phyloP scores from a whole-genome alignment of 2,113 vertebrate species.

The Diphyllodes magnificus region DNA sequence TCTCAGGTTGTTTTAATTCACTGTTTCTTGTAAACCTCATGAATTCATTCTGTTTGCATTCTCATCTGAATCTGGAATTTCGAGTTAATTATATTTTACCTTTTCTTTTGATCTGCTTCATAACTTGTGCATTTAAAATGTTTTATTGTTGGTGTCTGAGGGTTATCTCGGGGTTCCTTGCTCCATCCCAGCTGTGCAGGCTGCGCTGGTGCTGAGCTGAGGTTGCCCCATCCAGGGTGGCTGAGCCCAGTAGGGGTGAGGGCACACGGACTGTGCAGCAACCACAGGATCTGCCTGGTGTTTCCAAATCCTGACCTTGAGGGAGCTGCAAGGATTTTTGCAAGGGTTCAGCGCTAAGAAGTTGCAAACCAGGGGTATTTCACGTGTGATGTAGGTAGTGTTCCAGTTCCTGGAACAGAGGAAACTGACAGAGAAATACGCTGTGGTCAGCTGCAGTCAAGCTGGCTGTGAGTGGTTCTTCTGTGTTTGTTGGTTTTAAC shows the following conservation, averaged over 20 bases:
- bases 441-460: background rate
- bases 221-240: background rate
- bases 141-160: background rate
- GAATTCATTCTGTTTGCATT: background rate
- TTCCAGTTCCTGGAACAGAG: background rate
- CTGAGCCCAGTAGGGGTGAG: background rate
- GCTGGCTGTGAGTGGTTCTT: background rate
- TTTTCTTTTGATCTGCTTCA: background rate
- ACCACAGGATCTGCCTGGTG: background rate
- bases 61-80: background rate
- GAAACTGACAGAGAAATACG: background rate
- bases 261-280: background rate
- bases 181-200: fast-evolving
- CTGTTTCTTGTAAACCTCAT: background rate
- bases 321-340: background rate
- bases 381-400: fast-evolving
- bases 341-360: background rate
- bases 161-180: background rate
- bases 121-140: background rate
- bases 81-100: background rate
- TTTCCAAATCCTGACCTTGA: background rate
- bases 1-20: background rate
- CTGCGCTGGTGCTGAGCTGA: background rate
- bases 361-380: background rate
- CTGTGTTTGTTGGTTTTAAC: background rate